A percentile compares a stretch with the other conserved stretches of the same genome.
Evolutionary conservation across 2,797 vertebrate species (phyloP).

Genomic region (Coreius guichenoti): DNA sequence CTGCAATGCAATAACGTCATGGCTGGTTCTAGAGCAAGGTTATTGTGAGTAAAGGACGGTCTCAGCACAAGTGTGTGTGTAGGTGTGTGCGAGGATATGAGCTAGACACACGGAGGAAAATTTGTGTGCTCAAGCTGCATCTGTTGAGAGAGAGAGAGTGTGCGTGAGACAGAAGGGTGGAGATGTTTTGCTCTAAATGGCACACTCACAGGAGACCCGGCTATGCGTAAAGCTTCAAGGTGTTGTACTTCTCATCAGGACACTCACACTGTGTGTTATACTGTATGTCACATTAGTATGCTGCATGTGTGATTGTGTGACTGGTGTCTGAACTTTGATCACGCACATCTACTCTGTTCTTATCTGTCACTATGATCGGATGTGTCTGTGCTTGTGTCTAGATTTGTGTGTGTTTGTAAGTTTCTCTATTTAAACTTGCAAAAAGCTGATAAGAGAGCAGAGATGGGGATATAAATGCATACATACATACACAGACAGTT

Average conservation of each 20-base stretch:
- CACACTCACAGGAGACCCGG: neutral
- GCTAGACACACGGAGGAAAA: constrained; percentile 14
- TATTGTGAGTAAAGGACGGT: constrained; percentile 56
- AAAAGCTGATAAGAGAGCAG: neutral
- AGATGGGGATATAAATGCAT: neutral
- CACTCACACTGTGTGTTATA: neutral
- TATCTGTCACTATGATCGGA: neutral
- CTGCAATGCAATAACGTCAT: constrained; percentile 51
- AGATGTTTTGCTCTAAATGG: constrained; percentile 33
- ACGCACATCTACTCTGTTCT: neutral
- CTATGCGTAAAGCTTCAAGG: neutral
- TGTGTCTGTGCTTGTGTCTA: neutral
- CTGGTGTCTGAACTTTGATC: neutral
- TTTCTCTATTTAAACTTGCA: constrained; percentile 1
- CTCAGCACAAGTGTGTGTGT: constrained; percentile 31
- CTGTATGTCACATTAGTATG: neutral
- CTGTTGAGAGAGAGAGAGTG: constrained; percentile 10
- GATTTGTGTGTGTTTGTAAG: neutral
- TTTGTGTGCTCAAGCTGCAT: constrained; percentile 33
- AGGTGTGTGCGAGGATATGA: neutral
- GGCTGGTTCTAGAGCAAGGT: constrained; percentile 56
- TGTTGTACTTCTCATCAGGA: neutral
- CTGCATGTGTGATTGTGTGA: neutral
- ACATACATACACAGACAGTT: neutral
- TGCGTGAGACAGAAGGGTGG: constrained; percentile 4